phyloP scores from a whole-genome alignment of 2,888 invertebrate genomes.

The Pachydiplax longipennis region DNA sequence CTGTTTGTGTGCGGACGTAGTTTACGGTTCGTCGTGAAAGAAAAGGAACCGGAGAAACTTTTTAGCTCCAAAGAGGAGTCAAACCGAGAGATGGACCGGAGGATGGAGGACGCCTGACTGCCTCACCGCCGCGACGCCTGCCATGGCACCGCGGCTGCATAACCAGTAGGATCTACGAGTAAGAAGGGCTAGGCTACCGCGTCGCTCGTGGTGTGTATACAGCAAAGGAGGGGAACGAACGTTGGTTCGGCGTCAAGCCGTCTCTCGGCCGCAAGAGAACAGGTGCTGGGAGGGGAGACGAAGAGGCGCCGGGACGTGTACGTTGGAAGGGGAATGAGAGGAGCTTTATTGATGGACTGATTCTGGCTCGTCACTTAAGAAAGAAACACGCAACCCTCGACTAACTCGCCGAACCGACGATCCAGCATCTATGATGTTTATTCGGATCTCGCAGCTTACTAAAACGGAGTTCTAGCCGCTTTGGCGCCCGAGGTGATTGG shows the following conservation, averaged over 20 bases:
- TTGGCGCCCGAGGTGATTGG: no score
- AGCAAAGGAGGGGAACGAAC: neutral
- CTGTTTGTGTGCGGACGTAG: neutral
- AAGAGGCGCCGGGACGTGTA: neutral
- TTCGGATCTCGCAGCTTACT: no score
- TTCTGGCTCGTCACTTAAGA: neutral
- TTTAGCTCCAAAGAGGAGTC: neutral
- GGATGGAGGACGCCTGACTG: neutral
- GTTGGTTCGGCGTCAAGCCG: constrained; percentile 21
- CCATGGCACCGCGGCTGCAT: neutral
- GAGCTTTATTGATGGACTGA: neutral
- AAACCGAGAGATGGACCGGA: neutral
- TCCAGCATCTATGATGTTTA: no score
- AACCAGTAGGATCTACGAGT: neutral
- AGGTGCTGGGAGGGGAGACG: neutral
- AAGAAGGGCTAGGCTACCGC: neutral
- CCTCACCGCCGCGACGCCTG: neutral
- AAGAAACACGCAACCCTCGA: neutral
- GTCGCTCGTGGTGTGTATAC: neutral
- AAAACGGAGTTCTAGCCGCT: no score
- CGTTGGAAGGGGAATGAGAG: neutral
- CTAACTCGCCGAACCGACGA: neutral
- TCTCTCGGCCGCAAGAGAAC: neutral
- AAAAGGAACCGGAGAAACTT: neutral
- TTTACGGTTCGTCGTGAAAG: neutral